Evolutionary conservation across 2,888 invertebrate species (phyloP), one percentile per base, ranked within the genome.

Genomic region (Eupithecia subfuscata): DNA sequence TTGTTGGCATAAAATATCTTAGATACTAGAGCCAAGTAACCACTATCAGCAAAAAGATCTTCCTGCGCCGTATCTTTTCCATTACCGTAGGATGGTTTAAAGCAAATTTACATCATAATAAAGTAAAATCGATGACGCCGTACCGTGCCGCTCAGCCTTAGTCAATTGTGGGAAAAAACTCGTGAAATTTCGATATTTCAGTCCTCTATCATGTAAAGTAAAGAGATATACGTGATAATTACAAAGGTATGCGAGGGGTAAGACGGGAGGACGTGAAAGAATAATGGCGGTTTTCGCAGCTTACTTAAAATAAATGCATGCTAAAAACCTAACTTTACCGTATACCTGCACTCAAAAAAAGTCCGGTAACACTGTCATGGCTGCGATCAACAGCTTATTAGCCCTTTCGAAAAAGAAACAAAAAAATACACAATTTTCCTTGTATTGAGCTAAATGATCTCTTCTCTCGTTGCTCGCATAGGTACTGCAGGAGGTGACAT

Each of bases 61-160:
- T 25, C 60, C 25, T 25, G 60, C 60, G 14, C 60, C 22, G 60
- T 60, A 60, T 65, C 34, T 37, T 37, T 37, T 65, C 37, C 65
- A 65, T 65, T n/a, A 60, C 60, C 60, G 65, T 9, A 16, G 16
- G 65, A 34, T 65, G 65, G 64, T 65, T 65, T 65, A 37, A 37
- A n/a, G 65, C 16, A 60, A 60, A 60, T 60, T 60, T 60, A 60
- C 60, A 60, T 65, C 37, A 65, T 65, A 37, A 30, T 65, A 34
- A 14, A 60, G 25, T 12, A 12, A 25, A 60, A 60, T 60, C 60
- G 25, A 60, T 60, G 56, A n/a, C 52, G 11, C 52, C 52, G 22
- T 56, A 11, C 11, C 52, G 52, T 52, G 52, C 22, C 25, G 60
- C 60, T 60, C 60, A 60, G 60, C 60, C 6, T 60, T 25, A 5